Conservation (phyloP, 2,113 vertebrate species). For the Dermatemys mawii region DNA sequence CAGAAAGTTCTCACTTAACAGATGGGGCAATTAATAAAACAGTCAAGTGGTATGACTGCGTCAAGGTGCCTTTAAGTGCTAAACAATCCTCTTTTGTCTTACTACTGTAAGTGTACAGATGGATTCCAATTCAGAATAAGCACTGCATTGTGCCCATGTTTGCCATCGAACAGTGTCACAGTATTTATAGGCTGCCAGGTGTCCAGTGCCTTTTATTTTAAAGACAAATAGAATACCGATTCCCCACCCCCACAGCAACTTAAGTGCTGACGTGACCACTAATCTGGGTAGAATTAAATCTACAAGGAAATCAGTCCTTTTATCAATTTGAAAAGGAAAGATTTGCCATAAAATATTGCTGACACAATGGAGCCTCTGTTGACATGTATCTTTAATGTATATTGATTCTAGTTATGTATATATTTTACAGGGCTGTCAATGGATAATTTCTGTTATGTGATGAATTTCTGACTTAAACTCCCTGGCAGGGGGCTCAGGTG, state of each 20-base stretch:
- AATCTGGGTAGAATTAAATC: conserved; percentile 59
- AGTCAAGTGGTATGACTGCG: conserved; percentile 74
- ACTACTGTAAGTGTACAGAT: conserved; percentile 73
- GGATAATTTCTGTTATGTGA: neutral
- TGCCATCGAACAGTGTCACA: conserved; percentile 53
- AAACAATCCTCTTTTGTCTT: conserved; percentile 85
- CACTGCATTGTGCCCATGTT: conserved; percentile 69
- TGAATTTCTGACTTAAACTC: neutral
- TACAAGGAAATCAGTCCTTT: conserved; percentile 54
- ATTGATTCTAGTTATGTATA: neutral
- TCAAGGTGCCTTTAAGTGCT: conserved; percentile 82
- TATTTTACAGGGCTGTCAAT: neutral
- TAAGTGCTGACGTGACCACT: conserved; percentile 63
- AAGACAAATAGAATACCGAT: conserved; percentile 71
- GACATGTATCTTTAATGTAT: neutral
- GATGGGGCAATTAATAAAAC: conserved; percentile 84
- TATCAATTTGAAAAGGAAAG: conserved; percentile 44
- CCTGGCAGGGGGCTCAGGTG: too few species aligned
- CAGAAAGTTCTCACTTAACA: conserved; percentile 82
- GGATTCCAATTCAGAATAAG: conserved; percentile 77
- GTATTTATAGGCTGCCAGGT: conserved; percentile 78
- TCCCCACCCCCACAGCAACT: too few species aligned
- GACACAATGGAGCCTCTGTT: neutral
- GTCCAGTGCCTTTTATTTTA: conserved; percentile 73
- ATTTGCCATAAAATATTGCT: conserved; percentile 36